Evolutionary conservation across 2,888 invertebrate species (phyloP), one percentile per base, ranked within the genome.

Genomic region (Diogma glabrata): DNA sequence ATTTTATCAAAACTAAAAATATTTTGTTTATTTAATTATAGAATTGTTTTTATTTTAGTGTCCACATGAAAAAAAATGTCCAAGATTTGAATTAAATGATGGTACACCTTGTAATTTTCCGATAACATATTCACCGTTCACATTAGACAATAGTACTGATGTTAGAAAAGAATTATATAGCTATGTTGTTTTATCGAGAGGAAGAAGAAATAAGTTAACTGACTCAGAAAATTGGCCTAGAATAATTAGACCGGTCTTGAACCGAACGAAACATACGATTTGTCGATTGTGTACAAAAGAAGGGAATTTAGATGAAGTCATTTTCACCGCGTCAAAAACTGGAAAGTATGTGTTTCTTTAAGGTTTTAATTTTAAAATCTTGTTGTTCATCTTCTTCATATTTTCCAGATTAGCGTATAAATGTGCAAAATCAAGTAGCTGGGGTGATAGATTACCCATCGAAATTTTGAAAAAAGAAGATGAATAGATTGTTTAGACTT

Each of bases 161-260:
- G 56, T 73, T 0, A 66, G 63, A 49, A 57, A 57, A 1, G 84
- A 87, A 58, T 63, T 75, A 20, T 93, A 81, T 66, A 82, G 84
- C 0, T 95, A 91, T 65, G 75, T 91, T 1, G 80, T 95, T 47
- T 66, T 95, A 22, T 85, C 78, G 65, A 89, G 88, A 78, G 86
- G 90, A 17, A 53, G 61, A 3, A 64, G 78, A 30, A 64, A 72
- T 1, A 62, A 71, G 1, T 62, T 72, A 53, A 47, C 22, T 22
- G 73, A 76, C 52, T 69, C 73, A 0, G 73, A 56, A 0, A 54
- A 55, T 9, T 93, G 92, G 91, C 90, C 92, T 0, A 75, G 93
- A 54, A 67, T 92, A 19, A 82, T 93, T 0, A 66, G 83, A 52
- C 79, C 82, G n/a, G 78, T 81, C 0, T 65, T 87, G 19, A 73